These are phyloP conservation scores for Procavia capensis DNA, from an alignment of 2,113 vertebrate genomes.

Conservation along the genomic window DNA sequence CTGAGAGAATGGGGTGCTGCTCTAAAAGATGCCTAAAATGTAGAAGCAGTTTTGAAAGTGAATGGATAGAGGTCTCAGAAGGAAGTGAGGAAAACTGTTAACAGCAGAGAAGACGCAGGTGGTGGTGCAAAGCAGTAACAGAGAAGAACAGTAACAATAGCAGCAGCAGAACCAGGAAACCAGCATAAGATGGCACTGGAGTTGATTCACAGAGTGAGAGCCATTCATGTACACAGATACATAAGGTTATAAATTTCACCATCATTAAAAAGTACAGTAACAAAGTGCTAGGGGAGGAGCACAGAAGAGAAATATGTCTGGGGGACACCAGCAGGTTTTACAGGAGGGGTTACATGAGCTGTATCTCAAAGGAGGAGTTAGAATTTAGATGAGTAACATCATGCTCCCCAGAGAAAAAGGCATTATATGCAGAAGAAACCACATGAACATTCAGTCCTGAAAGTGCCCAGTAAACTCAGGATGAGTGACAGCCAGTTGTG, in stretches of 20 bases:
- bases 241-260: background rate
- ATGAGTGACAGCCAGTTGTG: background rate
- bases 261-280: background rate
- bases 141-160: no score
- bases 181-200: no score
- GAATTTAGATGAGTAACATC: background rate
- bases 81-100: no score
- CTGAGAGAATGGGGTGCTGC: no score
- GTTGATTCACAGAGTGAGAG: no score
- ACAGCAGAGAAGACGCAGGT: no score
- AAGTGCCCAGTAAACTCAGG: background rate
- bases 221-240: background rate
- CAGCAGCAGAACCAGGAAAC: no score
- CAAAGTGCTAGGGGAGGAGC: no score
- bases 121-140: no score
- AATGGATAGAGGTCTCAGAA: no score
- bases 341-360: background rate
- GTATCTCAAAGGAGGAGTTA: background rate
- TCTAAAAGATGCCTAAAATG: no score
- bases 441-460: background rate
- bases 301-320: background rate
- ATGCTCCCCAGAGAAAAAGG: background rate
- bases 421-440: background rate
- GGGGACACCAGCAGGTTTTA: background rate
- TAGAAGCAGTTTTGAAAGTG: no score